Evolutionary conservation across 2,888 invertebrate species (phyloP).

Genomic region (Cryptocheilus praepositus): DNA sequence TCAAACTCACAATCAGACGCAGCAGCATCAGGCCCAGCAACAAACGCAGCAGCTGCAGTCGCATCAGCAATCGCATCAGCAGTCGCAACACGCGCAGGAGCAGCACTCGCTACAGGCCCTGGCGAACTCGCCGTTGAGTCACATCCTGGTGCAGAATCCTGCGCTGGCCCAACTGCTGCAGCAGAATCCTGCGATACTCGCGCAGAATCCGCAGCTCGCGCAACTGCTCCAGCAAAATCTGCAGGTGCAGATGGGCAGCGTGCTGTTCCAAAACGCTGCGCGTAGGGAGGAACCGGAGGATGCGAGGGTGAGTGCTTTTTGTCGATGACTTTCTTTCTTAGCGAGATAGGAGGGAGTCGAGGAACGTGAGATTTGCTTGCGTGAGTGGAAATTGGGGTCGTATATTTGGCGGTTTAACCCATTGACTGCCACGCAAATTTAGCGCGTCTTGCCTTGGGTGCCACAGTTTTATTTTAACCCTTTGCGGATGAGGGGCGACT

Average conservation of each 20-base stretch:
- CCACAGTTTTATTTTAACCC: too few relatives aligned
- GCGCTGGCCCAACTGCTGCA: slow-evolving; percentile 70
- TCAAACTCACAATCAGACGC: slow-evolving; percentile 25
- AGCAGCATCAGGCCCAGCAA: too few relatives aligned
- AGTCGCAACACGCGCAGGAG: slow-evolving; percentile 21
- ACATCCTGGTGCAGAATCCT: slow-evolving; percentile 70
- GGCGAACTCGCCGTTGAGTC: slow-evolving; percentile 66
- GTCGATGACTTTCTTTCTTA: too few relatives aligned
- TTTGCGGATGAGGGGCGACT: too few relatives aligned
- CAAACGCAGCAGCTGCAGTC: slow-evolving; percentile 20
- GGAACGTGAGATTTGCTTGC: too few relatives aligned
- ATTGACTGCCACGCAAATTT: too few relatives aligned
- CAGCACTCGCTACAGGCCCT: slow-evolving; percentile 54
- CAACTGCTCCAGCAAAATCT: slow-evolving; percentile 72
- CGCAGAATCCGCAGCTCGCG: slow-evolving; percentile 70
- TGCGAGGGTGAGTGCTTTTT: slow-evolving; percentile 66
- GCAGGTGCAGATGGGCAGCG: slow-evolving; percentile 71
- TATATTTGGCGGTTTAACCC: too few relatives aligned
- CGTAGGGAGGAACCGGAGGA: slow-evolving; percentile 68
- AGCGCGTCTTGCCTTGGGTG: too few relatives aligned
- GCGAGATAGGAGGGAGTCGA: too few relatives aligned
- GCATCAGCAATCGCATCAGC: too few relatives aligned
- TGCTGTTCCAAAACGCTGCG: slow-evolving; percentile 61
- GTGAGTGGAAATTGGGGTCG: too few relatives aligned
- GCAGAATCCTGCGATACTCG: slow-evolving; percentile 69